Evolutionary conservation across 2,797 vertebrate genomes (phyloP).

Genomic region (Crypturellus tataupa): DNA sequence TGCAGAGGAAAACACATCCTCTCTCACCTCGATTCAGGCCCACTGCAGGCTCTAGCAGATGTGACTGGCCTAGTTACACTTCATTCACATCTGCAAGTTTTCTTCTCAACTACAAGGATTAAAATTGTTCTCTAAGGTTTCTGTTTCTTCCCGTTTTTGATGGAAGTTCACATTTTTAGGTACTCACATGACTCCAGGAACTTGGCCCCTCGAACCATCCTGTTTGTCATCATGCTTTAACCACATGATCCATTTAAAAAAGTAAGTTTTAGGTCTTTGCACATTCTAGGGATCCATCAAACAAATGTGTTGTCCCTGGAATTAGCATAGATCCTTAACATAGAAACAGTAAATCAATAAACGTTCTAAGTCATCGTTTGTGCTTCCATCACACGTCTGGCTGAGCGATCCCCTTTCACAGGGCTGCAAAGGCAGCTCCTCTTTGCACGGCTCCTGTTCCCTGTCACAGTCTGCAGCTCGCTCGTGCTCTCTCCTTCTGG

Average conservation of each 20-base stretch:
- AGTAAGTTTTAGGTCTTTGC: not conserved
- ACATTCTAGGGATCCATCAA: constrained; percentile 16
- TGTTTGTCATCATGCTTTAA: constrained; percentile 30
- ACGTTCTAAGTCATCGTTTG: constrained; percentile 4
- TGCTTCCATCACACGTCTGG: not conserved
- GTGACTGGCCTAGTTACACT: not conserved
- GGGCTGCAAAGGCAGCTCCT: not conserved
- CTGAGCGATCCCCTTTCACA: not conserved
- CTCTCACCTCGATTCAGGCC: not conserved
- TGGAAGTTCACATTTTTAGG: constrained; percentile 32
- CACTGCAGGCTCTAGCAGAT: not conserved
- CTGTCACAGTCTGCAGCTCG: not conserved
- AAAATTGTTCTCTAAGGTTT: constrained; percentile 1
- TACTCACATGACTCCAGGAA: not conserved
- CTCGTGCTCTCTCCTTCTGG: not conserved
- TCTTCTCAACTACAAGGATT: not conserved
- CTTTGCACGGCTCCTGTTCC: not conserved
- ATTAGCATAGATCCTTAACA: not conserved
- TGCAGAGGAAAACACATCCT: not conserved
- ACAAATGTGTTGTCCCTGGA: not conserved
- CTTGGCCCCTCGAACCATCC: not conserved
- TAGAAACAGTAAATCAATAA: constrained; percentile 1
- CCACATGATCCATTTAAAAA: not conserved
- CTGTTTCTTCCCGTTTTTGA: constrained; percentile 10
- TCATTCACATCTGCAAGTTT: constrained; percentile 18